Base-by-base conservation (phyloP, 1,140 invertebrate genomes). In the Macrocentrus cingulum region DNA sequence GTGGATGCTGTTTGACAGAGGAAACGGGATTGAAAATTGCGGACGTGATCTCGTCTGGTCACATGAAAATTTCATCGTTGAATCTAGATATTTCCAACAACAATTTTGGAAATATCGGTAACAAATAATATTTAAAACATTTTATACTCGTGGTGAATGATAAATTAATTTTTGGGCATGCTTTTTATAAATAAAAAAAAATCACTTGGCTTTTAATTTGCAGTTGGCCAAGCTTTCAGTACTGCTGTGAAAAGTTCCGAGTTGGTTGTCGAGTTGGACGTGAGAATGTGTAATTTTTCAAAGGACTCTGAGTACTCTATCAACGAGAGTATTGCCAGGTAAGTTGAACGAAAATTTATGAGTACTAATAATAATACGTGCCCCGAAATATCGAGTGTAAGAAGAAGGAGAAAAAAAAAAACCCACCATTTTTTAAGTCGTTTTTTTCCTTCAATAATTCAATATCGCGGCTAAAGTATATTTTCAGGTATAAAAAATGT, bases 271-370 rank as follows among this genome's bases (percentile, higher is more conserved):
- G 62, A 55, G 16, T 66, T 77, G 22, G 69, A 77, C 37, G 56
- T 62, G 29, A 68, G 74, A 61, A 72, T 77, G 68, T 77, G 74
- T 48, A 70, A 72, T 67, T 75, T 76, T 50, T 59, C 62, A 7
- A 67, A 65, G 39, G 66, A 70, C 63, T 67, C 67, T 13, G 67
- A 76, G 48, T 66, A 54, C 25, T 65, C 61, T 3, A 71, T 77
- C 45, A 60, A 42, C 37, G 65, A 74, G 44, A 69, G 15, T 23
- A 63, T 71, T 18, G 5, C 36, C 34, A 67, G 71, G 74, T 76
- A 50, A 57, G 15, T 44, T 8, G 3, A 11, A n/a, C 7, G 8
- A 39, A n/a, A 13, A 39, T 39, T 39, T 8, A 39, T 11, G 7
- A 39, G 36, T 4, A n/a, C 36, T 13, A 15, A 39, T n/a, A 15